Evolutionary conservation across 1,140 invertebrate species (phyloP), one percentile per base, ranked within the genome.

Genomic region (Bombus turneri): DNA sequence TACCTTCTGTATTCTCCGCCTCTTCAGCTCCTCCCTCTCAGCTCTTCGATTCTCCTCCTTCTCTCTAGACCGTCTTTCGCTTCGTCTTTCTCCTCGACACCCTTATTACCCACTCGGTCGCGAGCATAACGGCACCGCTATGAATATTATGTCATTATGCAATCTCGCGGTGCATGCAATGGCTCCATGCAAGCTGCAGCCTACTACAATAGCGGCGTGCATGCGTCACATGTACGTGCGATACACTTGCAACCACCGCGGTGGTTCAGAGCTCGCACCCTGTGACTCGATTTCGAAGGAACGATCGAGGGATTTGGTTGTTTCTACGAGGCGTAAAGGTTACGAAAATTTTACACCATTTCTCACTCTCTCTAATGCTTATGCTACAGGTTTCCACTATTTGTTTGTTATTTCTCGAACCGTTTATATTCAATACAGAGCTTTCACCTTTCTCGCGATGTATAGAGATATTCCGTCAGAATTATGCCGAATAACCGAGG

Each of bases 81-180:
- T 83, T 79, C 83, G 79, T 84, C 85, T 81, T 87, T 86, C 85
- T 69, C 85, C 80, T 72, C 90, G 88, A 89, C 92, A 92, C 92
- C 92, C 92, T 94, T 93, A 93, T 93, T 94, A 92, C 92, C 91
- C 91, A 83, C 86, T 91, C 87, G 85, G 88, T 90, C 90, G 91
- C 92, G 79, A 89, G 88, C 91, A 91, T 89, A 91, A 93, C 91
- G 91, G 92, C 87, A 88, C 90, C 88, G 87, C 91, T 87, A 93
- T 92, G 93, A 94, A 94, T 95, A 95, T 95, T 95, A 95, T 95
- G 94, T 95, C 93, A 95, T 95, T 95, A 95, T 94, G 89, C 92
- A 95, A 95, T 95, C 94, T 94, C 90, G 91, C 85, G 90, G 91
- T 92, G 92, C 93, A 94, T 92, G 92, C 92, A 87, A 92, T 88